Percentiles rank a stretch among this genome's conserved stretches.
These are phyloP conservation scores for Pemphigus obesinymphae DNA, from an alignment of 1,140 invertebrate species.

Conservation along the genomic window DNA sequence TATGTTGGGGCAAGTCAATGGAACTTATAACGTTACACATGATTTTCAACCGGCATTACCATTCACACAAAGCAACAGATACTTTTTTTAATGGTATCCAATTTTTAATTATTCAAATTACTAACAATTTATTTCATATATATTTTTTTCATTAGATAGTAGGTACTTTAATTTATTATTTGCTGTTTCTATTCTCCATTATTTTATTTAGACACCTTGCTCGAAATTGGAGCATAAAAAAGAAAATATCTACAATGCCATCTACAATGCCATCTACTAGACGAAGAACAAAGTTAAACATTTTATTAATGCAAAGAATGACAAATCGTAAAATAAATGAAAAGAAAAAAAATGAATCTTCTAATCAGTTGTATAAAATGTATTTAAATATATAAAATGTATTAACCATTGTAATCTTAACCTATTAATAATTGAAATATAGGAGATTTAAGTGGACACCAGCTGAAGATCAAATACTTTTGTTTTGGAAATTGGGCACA, in stretches of 20 bases:
- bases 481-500: conserved; percentile 21
- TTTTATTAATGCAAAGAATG: neutral
- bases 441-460: conserved; percentile 28
- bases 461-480: conserved; percentile 13
- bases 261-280: neutral
- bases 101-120: too few species aligned
- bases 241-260: too few species aligned
- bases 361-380: conserved; percentile 15
- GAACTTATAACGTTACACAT: too few species aligned
- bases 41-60: too few species aligned
- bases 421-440: neutral
- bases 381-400: neutral
- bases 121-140: too few species aligned
- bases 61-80: too few species aligned
- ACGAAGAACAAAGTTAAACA: neutral
- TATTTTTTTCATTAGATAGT: too few species aligned
- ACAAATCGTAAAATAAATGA: neutral
- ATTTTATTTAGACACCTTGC: conserved; percentile 5
- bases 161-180: too few species aligned
- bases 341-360: conserved; percentile 3
- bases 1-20: too few species aligned
- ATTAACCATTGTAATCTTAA: neutral
- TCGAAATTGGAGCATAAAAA: conserved; percentile 24
- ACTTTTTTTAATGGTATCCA: too few species aligned
- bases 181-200: neutral